These are phyloP conservation scores for Tachysurus fulvidraco DNA, from an alignment of 2,113 vertebrate genomes.

Conservation along the genomic window DNA sequence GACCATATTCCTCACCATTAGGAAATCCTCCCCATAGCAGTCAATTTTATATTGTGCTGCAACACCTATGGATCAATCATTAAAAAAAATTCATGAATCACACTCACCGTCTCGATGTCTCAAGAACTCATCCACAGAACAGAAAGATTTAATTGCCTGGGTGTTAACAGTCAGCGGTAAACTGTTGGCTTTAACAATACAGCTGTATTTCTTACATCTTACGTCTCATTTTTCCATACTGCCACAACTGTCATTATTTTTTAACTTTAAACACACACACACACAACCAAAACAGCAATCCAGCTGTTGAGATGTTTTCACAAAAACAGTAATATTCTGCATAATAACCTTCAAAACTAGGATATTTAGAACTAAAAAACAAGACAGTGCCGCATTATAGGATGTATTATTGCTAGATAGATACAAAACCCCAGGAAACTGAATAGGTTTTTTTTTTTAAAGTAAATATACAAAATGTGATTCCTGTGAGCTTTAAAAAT, in stretches of 20 bases:
- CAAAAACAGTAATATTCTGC: background rate
- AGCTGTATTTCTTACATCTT: background rate
- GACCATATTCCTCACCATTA: conserved; percentile 61
- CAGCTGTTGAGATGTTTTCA: background rate
- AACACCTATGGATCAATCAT: background rate
- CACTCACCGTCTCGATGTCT: background rate
- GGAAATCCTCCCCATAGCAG: conserved; percentile 66
- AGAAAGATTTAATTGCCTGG: background rate
- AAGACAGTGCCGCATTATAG: background rate
- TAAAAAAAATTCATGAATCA: background rate
- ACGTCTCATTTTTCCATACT: background rate
- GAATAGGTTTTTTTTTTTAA: background rate
- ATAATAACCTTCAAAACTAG: background rate
- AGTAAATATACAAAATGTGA: background rate
- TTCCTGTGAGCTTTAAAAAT: background rate
- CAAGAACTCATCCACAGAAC: background rate
- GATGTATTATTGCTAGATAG: background rate
- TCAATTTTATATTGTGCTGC: conserved; percentile 55
- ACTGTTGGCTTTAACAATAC: too few relatives aligned
- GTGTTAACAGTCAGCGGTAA: background rate
- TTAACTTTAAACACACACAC: too few relatives aligned
- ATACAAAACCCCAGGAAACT: background rate
- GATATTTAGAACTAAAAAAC: background rate
- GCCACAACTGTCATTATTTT: background rate
- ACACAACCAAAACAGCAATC: background rate